Evolutionary conservation across 1,140 invertebrate genomes (phyloP).

Genomic region (Aphaenogaster rudis): DNA sequence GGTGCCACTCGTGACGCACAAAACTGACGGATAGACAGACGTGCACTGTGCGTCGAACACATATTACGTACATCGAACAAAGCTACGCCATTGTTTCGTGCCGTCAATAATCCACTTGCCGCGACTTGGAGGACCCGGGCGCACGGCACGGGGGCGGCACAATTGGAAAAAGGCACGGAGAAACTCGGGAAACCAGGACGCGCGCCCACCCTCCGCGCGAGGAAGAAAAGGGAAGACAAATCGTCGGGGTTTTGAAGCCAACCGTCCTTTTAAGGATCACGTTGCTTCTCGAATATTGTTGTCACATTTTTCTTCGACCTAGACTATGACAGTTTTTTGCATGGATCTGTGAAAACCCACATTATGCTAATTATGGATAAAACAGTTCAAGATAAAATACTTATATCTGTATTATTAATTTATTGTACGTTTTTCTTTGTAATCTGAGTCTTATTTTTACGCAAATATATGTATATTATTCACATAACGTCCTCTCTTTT

Average conservation of each 20-base stretch:
- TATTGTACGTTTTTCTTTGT: not conserved
- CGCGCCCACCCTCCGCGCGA: conserved; percentile 56
- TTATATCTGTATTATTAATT: not conserved
- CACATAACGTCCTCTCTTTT: not conserved
- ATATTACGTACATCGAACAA: conserved; percentile 84
- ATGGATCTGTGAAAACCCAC: not conserved
- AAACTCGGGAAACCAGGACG: conserved; percentile 70
- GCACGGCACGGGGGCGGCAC: conserved; percentile 70
- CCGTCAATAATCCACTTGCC: conserved; percentile 86
- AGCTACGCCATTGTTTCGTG: conserved; percentile 84
- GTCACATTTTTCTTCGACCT: conserved; percentile 17
- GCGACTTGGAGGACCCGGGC: conserved; percentile 80
- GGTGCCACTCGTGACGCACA: conserved; percentile 81
- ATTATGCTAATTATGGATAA: not conserved
- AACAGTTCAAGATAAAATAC: not conserved
- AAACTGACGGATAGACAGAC: conserved; percentile 83
- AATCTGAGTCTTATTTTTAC: not conserved
- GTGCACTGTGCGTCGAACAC: conserved; percentile 80
- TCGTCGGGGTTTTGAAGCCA: conserved; percentile 46
- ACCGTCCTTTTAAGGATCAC: conserved; percentile 50
- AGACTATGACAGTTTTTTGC: not conserved
- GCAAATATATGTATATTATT: not conserved
- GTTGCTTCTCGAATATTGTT: conserved; percentile 23
- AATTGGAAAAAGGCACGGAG: conserved; percentile 79
- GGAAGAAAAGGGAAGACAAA: conserved; percentile 62